Conservation (phyloP, 1,140 invertebrate species). For the Pectinophora gossypiella region DNA sequence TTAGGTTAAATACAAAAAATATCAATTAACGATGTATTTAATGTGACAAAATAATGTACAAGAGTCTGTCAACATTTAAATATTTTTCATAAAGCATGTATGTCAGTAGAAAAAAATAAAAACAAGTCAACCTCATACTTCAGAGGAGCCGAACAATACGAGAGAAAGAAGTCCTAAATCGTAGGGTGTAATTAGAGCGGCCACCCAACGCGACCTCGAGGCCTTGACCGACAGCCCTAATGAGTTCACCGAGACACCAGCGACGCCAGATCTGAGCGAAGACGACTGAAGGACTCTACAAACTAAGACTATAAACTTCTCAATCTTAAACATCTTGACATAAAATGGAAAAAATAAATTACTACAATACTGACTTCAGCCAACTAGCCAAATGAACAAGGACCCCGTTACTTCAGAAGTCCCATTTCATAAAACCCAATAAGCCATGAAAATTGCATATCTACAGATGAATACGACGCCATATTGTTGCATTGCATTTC, state of each 20-base stretch:
- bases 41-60: too few species aligned
- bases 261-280: slow-evolving; percentile 9
- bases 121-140: too few species aligned
- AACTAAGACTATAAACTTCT: too few species aligned
- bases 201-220: slow-evolving; percentile 64
- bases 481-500: slow-evolving; percentile 71
- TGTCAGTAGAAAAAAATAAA: too few species aligned
- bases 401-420: background rate
- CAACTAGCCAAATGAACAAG: too few species aligned
- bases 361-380: background rate
- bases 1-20: too few species aligned
- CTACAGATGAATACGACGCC: slow-evolving; percentile 46
- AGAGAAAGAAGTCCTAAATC: slow-evolving; percentile 50
- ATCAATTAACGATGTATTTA: too few species aligned
- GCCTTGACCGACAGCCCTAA: slow-evolving; percentile 71
- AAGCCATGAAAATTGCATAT: slow-evolving; percentile 30
- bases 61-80: too few species aligned
- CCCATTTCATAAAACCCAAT: slow-evolving; percentile 17
- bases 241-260: slow-evolving; percentile 48
- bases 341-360: background rate
- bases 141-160: too few species aligned
- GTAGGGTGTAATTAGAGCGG: slow-evolving; percentile 66
- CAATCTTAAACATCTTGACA: background rate
- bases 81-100: too few species aligned
- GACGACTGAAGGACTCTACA: too few species aligned